Conservation (phyloP, 2,113 vertebrate genomes). For the Gracilinanus agilis region DNA sequence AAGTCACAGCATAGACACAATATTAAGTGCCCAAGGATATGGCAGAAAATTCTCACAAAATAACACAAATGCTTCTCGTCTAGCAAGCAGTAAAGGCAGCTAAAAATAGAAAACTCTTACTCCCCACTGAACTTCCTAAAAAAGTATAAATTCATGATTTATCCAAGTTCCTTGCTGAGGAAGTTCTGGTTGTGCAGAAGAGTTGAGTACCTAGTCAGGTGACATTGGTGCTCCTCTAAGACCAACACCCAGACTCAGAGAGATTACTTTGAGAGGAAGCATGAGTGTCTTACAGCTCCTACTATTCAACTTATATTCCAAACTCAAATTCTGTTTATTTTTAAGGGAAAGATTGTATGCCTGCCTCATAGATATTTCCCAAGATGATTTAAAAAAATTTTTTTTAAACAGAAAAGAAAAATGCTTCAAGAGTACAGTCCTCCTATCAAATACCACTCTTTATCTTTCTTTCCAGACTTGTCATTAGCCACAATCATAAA, state of each 20-base stretch:
- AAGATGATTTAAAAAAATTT: background rate
- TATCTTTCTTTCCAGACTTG: background rate
- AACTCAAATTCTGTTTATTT: background rate
- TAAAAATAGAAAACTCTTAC: slow-evolving; percentile 15
- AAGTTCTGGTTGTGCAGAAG: background rate
- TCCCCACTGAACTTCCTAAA: background rate
- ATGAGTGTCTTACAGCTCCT: slow-evolving; percentile 17
- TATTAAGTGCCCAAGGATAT: fast-evolving
- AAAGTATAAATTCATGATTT: slow-evolving; percentile 25
- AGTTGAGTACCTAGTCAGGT: background rate
- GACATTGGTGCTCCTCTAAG: slow-evolving; percentile 51
- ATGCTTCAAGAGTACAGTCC: background rate
- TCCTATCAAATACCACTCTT: background rate
- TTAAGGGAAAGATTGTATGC: background rate
- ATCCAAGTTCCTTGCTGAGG: background rate
- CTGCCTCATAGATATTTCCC: background rate
- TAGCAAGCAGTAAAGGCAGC: slow-evolving; percentile 31
- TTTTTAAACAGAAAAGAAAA: background rate
- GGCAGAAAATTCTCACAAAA: slow-evolving; percentile 58
- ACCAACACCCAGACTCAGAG: background rate
- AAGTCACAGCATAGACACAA: background rate
- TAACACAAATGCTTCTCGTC: slow-evolving; percentile 7
- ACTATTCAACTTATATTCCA: background rate
- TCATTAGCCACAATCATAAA: background rate
- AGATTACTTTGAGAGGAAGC: background rate